A percentile compares a stretch with the other conserved stretches of the same genome.
phyloP scores from a whole-genome alignment of 2,888 invertebrate species.

The Thumatha senex region DNA sequence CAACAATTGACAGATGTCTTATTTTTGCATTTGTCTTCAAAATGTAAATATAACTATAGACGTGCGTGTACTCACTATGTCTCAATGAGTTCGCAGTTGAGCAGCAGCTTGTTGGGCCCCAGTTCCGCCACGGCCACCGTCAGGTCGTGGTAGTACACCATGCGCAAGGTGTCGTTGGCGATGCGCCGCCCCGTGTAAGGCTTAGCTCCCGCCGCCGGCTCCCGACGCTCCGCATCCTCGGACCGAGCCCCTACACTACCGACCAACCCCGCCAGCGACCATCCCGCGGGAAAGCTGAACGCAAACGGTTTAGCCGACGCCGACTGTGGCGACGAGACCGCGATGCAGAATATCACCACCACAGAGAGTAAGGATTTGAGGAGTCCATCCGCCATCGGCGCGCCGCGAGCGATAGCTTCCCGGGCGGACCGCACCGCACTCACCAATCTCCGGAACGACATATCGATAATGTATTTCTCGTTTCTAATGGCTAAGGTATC shows the following conservation, averaged over 20 bases:
- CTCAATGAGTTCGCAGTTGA: constrained; percentile 93
- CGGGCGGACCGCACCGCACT: constrained; percentile 72
- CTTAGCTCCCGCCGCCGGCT: constrained; percentile 76
- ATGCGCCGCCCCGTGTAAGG: constrained; percentile 86
- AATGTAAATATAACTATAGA: too few species aligned
- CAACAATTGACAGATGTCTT: not conserved
- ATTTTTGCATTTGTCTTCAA: too few species aligned
- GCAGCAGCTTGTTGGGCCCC: constrained; percentile 86
- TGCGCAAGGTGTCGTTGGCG: constrained; percentile 86
- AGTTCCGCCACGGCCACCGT: constrained; percentile 93
- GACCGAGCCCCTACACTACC: constrained; percentile 66
- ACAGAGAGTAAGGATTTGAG: constrained; percentile 71
- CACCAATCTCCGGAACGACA: constrained; percentile 70
- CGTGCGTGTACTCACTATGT: constrained; percentile 88
- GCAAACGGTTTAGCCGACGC: constrained; percentile 77
- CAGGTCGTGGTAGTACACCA: constrained; percentile 92
- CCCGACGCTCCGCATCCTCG: constrained; percentile 57
- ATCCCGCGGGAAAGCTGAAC: constrained; percentile 74
- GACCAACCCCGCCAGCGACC: constrained; percentile 75
- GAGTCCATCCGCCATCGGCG: constrained; percentile 69
- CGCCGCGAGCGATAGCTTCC: constrained; percentile 63
- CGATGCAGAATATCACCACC: constrained; percentile 70
- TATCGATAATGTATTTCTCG: constrained; percentile 36
- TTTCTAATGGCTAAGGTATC: constrained; percentile 24
- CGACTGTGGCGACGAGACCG: constrained; percentile 71